Percentiles rank a stretch among this genome's conserved stretches.
phyloP scores from a whole-genome alignment of 2,113 vertebrate species.

The Synchiropus splendidus region DNA sequence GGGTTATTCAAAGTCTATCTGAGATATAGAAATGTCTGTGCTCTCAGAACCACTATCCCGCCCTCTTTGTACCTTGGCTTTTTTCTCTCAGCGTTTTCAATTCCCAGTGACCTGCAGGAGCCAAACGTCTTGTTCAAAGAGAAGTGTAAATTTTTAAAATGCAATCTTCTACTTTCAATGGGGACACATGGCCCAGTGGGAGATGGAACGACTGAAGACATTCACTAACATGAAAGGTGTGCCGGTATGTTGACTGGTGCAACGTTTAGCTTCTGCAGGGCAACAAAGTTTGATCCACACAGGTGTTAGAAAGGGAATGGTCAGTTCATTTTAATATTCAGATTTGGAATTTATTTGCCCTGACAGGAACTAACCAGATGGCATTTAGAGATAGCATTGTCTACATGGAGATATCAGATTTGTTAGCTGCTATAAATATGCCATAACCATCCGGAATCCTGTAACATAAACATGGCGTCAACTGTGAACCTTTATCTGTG shows the following conservation, averaged over 20 bases:
- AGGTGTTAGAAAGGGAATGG: no score
- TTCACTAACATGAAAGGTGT: conserved; percentile 29
- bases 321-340: no score
- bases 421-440: no score
- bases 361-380: no score
- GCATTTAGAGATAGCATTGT: not conserved
- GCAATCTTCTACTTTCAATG: conserved; percentile 47
- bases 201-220: conserved; percentile 38
- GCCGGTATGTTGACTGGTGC: conserved; percentile 20
- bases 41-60: conserved; percentile 21
- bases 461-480: no score
- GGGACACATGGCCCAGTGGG: conserved; percentile 32
- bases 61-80: conserved; percentile 20
- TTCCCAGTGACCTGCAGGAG: conserved; percentile 51
- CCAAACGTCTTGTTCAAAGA: conserved; percentile 46
- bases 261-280: conserved; percentile 14
- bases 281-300: not conserved
- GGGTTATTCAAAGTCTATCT: conserved; percentile 22
- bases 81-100: conserved; percentile 53
- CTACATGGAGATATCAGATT: no score
- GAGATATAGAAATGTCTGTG: conserved; percentile 24
- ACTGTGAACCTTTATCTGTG: no score
- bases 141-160: conserved; percentile 61
- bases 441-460: no score
- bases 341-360: no score